Percentiles rank a stretch among this genome's conserved stretches.
phyloP scores from a whole-genome alignment of 2,797 vertebrate genomes.

The Urophycis tenuis region DNA sequence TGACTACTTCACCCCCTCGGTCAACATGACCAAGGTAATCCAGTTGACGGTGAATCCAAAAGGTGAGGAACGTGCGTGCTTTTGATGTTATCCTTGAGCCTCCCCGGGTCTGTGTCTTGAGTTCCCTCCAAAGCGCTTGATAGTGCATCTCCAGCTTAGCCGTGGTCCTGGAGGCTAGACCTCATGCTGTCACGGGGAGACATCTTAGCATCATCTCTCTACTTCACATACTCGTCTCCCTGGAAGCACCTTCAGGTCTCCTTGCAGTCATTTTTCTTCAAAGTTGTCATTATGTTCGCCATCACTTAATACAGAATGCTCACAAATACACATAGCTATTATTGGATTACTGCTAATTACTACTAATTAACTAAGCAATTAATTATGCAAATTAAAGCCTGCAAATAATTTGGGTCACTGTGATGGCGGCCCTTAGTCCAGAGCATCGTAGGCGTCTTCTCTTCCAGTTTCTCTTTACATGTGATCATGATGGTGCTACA shows the following conservation, averaged over 20 bases:
- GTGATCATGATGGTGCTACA: conserved; percentile 11
- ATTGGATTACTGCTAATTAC: background rate
- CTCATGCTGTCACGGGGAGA: background rate
- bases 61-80: conserved; percentile 60
- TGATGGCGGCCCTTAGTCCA: background rate
- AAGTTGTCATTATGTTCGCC: background rate
- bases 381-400: background rate
- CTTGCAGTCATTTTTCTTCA: background rate
- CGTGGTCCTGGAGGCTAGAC: background rate
- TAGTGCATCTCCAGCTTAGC: conserved; percentile 19
- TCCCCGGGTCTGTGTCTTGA: background rate
- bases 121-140: conserved; percentile 11
- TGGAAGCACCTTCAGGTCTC: background rate
- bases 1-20: conserved; percentile 71
- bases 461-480: background rate
- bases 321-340: background rate
- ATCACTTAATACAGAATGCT: background rate
- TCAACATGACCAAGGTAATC: conserved; percentile 64
- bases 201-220: background rate
- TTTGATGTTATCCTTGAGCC: background rate
- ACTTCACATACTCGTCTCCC: background rate
- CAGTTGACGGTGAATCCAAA: conserved; percentile 76
- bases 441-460: background rate
- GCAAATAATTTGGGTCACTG: background rate
- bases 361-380: background rate